phyloP scores from a whole-genome alignment of 2,113 vertebrate genomes.

The Sterna hirundo region DNA sequence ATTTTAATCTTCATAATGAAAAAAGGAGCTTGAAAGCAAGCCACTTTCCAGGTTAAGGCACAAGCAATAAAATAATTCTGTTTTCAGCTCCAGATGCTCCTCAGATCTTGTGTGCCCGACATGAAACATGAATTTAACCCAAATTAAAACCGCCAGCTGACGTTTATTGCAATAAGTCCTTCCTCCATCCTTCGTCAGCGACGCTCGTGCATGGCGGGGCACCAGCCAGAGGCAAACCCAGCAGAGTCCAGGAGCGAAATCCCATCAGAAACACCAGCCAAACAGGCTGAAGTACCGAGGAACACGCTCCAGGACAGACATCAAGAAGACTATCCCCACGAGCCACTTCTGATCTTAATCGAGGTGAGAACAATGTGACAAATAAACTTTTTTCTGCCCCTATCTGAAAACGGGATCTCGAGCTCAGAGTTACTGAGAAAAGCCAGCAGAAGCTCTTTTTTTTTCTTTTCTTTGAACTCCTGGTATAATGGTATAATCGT shows the following conservation, averaged over 20 bases:
- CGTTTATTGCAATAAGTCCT: neutral
- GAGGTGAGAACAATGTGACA: neutral
- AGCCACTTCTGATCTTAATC: neutral
- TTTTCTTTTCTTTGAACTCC: neutral
- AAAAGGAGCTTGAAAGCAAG: neutral
- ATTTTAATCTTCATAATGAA: neutral
- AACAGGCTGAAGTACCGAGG: neutral
- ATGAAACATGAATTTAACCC: neutral
- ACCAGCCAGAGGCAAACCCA: neutral
- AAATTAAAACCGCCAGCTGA: neutral
- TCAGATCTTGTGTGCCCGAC: neutral
- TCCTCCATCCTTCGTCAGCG: neutral
- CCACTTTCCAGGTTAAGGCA: neutral
- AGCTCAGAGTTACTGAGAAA: neutral
- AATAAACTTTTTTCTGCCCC: neutral
- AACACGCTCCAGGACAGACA: neutral
- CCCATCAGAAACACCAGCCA: neutral
- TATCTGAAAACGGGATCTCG: neutral
- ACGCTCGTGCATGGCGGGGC: rapidly evolving
- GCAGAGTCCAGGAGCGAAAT: neutral
- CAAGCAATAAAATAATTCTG: neutral
- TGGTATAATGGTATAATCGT: neutral
- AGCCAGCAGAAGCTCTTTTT: neutral
- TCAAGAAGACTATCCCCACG: rapidly evolving
- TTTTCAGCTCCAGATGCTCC: neutral